Percentiles rank a stretch among this genome's conserved stretches.
phyloP scores from a whole-genome alignment of 2,797 vertebrate species.

The Crocidura indochinensis region DNA sequence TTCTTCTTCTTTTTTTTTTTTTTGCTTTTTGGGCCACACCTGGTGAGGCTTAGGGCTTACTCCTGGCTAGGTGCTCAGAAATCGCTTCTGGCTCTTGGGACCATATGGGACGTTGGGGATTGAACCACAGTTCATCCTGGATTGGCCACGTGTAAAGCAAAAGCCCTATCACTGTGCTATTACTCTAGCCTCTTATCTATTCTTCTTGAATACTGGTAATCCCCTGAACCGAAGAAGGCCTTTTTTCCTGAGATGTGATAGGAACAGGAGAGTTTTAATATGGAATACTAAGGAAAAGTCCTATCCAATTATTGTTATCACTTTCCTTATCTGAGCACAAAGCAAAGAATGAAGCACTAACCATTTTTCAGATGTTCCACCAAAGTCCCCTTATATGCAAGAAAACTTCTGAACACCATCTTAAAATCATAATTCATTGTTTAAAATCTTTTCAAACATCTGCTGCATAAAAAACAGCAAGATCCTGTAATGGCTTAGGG shows the following conservation, averaged over 20 bases:
- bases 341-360: not conserved
- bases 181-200: too few relatives aligned
- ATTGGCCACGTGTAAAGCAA: too few relatives aligned
- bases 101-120: too few relatives aligned
- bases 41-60: too few relatives aligned
- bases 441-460: slow-evolving; percentile 71
- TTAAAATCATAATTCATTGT: slow-evolving; percentile 10
- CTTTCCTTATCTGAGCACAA: slow-evolving; percentile 44
- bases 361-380: slow-evolving; percentile 32
- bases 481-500: slow-evolving; percentile 55
- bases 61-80: too few relatives aligned
- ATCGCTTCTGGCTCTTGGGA: too few relatives aligned
- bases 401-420: slow-evolving; percentile 50
- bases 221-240: not conserved
- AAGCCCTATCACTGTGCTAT: too few relatives aligned
- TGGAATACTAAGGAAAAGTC: not conserved
- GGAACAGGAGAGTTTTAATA: slow-evolving; percentile 7
- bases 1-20: too few relatives aligned
- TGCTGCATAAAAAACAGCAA: slow-evolving; percentile 73
- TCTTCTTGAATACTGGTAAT: not conserved
- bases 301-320: slow-evolving; percentile 6
- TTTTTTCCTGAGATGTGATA: slow-evolving; percentile 25
- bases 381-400: slow-evolving; percentile 43
- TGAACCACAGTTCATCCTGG: not conserved
- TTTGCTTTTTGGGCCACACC: too few relatives aligned